A percentile compares a stretch with the other conserved stretches of the same genome.
Evolutionary conservation across 2,113 vertebrate species (phyloP).

Genomic region (Prunella himalayana): DNA sequence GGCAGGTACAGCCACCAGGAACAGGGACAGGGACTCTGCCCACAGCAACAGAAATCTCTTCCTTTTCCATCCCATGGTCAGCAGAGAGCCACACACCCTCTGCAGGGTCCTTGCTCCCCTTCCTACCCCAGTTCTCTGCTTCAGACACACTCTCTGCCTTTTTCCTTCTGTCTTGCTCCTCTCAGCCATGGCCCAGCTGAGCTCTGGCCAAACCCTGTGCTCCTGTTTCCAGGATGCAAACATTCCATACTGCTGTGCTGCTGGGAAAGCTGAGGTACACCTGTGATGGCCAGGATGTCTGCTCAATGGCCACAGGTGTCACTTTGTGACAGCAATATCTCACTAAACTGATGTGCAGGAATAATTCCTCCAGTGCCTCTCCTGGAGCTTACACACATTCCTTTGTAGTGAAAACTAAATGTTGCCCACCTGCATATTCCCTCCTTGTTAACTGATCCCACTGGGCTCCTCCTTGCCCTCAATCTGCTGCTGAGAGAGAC

Average conservation of each 20-base stretch:
- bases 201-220: not conserved
- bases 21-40: too few species aligned
- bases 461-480: not conserved
- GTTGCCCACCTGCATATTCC: not conserved
- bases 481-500: not conserved
- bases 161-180: not conserved
- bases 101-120: not conserved
- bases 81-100: not conserved
- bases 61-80: not conserved
- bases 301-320: fast-evolving
- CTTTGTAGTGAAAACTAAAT: not conserved
- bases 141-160: not conserved
- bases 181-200: not conserved
- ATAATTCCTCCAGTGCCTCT: not conserved
- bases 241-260: not conserved
- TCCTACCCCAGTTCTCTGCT: not conserved
- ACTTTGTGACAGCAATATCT: not conserved
- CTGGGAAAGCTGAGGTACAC: not conserved
- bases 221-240: not conserved
- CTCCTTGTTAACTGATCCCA: not conserved
- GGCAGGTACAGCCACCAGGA: fast-evolving
- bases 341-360: not conserved
- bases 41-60: not conserved
- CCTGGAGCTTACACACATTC: not conserved
- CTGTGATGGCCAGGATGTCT: not conserved